A percentile compares a stretch with the other conserved stretches of the same genome.
phyloP scores from a whole-genome alignment of 2,888 invertebrate genomes.

The Orthosia gracilis region DNA sequence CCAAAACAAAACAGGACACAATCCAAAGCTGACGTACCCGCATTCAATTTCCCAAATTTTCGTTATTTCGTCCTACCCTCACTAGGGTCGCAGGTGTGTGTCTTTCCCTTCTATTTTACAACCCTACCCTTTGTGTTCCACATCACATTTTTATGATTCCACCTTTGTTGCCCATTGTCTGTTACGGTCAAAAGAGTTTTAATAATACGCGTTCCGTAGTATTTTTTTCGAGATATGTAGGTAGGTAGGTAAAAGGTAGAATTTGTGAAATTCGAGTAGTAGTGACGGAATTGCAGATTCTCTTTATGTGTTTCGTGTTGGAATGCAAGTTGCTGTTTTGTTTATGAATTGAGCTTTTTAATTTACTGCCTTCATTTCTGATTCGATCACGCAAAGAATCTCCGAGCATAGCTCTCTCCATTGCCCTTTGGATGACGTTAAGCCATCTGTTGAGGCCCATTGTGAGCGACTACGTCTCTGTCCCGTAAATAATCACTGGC shows the following conservation, averaged over 20 bases:
- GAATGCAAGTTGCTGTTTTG: background rate
- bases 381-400: no score
- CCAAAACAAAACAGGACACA: constrained; percentile 35
- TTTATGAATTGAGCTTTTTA: background rate
- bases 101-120: constrained; percentile 62
- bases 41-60: constrained; percentile 62
- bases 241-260: constrained; percentile 21
- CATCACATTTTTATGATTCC: constrained; percentile 73
- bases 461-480: no score
- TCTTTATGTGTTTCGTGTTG: background rate
- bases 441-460: no score
- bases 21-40: constrained; percentile 22
- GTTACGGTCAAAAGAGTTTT: constrained; percentile 74
- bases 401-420: no score
- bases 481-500: no score
- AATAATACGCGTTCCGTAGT: constrained; percentile 68
- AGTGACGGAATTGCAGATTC: constrained; percentile 40
- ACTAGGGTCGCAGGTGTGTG: constrained; percentile 70
- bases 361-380: no score
- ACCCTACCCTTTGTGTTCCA: constrained; percentile 64
- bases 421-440: no score
- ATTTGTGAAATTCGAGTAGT: constrained; percentile 50
- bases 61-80: constrained; percentile 54
- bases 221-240: constrained; percentile 49
- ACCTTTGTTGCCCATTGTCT: constrained; percentile 69